These are phyloP conservation scores for Panopea generosa DNA, from an alignment of 2,888 invertebrate genomes.

Conservation along the genomic window DNA sequence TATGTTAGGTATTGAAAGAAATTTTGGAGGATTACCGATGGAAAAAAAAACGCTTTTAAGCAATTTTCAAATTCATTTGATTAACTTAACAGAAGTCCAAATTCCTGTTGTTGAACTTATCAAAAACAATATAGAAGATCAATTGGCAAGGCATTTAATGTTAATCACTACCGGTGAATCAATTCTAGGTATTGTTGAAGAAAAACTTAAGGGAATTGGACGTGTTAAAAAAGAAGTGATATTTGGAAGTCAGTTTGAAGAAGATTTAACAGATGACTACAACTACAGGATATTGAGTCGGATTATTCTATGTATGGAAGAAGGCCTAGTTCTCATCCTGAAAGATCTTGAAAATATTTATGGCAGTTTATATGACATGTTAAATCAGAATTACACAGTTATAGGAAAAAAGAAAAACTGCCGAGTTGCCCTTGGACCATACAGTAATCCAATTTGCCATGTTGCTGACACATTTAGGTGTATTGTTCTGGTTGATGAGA, in stretches of 20 bases:
- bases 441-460: conserved; percentile 42
- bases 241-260: conserved; percentile 27
- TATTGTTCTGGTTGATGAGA: conserved; percentile 46
- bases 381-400: conserved; percentile 53
- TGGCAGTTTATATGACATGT: conserved; percentile 67
- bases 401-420: conserved; percentile 26
- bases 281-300: conserved; percentile 41
- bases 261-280: conserved; percentile 42
- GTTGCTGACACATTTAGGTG: conserved; percentile 48
- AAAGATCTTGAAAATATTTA: conserved; percentile 54
- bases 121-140: conserved; percentile 31
- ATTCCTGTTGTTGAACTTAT: conserved; percentile 23
- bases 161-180: conserved; percentile 39
- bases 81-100: not conserved
- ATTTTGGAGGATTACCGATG: not conserved
- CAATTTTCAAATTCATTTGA: not conserved
- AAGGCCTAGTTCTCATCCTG: conserved; percentile 32
- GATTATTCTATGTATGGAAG: conserved; percentile 50
- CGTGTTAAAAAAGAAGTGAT: conserved; percentile 16
- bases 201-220: conserved; percentile 8
- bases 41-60: not conserved
- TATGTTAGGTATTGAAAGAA: not conserved
- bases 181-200: conserved; percentile 34
- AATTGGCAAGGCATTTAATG: conserved; percentile 42
- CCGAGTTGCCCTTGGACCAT: conserved; percentile 40